Evolutionary conservation across 1,140 invertebrate genomes (phyloP), one percentile per base, ranked within the genome.

Genomic region (Thrips palmi): DNA sequence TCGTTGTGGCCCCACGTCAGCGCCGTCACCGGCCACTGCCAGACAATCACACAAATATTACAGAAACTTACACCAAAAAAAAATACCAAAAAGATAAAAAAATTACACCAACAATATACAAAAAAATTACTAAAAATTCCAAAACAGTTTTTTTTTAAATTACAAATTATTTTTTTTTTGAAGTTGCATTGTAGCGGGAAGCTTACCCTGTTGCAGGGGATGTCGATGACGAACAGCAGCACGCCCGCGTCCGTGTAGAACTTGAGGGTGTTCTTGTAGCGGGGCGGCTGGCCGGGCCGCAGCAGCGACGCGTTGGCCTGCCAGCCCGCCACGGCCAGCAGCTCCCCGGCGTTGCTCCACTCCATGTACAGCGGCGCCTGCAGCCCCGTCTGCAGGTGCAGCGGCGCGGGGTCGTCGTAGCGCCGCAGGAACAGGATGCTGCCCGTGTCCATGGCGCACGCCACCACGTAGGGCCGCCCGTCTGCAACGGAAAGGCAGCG

Each of bases 1-100:
- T 96, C 93, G 57, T 93, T 92, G 62, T 97, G 92, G 21, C 89
- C 93, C 91, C 91, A 97, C 1, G 91, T 97, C 46, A 97, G 62
- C 4, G 89, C 86, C 23, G 85, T 86, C 24, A 96, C 80, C 4
- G 78, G 74, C 47, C 77, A 70, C 80, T 87, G 48, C n/a, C n/a
- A n/a, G n/a, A n/a, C n/a, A n/a, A n/a, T n/a, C n/a, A n/a, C n/a
- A n/a, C n/a, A 40, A 58, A 57, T 24, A 41, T 37, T 33, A 46
- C 29, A 41, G 44, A 39, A 30, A 37, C 14, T 23, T 39, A 34
- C 28, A 17, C 40, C 37, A 37, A 32, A 40, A 40, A 19, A 38
- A 33, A 19, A 30, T 27, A 22, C 19, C 10, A 21, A 18, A 21
- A 15, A 21, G 11, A 11, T 15, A 10, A 43, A 12, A 28, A 12